Base-by-base conservation (phyloP, 2,797 vertebrate species). In the Protosalanx chinensis region DNA sequence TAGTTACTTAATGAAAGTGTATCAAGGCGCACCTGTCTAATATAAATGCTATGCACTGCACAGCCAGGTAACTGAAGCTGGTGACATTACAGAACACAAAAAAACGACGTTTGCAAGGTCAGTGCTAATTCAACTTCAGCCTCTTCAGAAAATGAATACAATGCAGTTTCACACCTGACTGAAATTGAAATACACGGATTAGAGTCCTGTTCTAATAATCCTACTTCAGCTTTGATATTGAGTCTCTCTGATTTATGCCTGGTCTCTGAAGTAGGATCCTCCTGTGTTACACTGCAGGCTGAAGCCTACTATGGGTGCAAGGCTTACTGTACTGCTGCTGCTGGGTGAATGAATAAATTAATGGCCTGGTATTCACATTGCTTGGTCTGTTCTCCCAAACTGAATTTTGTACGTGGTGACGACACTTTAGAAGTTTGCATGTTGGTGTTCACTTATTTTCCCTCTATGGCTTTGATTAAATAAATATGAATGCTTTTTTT, bases 31-130 rank as follows among this genome's bases (percentile, higher is more conserved):
- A 92, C 91, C 91, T 89, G 85, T 91, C 71, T 90, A 89, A 88
- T 87, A 89, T 87, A 90, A 85, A 91, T 72, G 86, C 91, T 88
- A 82, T 93, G 96, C 92, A 91, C 95, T 86, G 96, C 95, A 96
- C 91, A 88, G 93, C 86, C 86, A 86, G 81, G 76, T 79, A 79
- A 76, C 72, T 79, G 81, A 77, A 71, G 59, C 51, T 71, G 10
- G 62, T 65, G 77, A 85, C 20, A 13, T 23, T 13, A 60, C 59
- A 71, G 13, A 33, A 77, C 65, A 49, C 69, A 75, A 72, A 78
- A 63, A 75, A 56, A 33, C 65, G 66, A 57, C 66, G 63, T 46
- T 7, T 58, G 72, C 57, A 75, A 12, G 64, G 41, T 49, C 6
- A 37, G 2, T 1, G 8, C 0, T 16, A 18, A 18, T 60, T 35